A percentile compares a stretch with the other conserved stretches of the same genome.
phyloP scores from a whole-genome alignment of 2,113 vertebrate genomes.

The Calonectris borealis region DNA sequence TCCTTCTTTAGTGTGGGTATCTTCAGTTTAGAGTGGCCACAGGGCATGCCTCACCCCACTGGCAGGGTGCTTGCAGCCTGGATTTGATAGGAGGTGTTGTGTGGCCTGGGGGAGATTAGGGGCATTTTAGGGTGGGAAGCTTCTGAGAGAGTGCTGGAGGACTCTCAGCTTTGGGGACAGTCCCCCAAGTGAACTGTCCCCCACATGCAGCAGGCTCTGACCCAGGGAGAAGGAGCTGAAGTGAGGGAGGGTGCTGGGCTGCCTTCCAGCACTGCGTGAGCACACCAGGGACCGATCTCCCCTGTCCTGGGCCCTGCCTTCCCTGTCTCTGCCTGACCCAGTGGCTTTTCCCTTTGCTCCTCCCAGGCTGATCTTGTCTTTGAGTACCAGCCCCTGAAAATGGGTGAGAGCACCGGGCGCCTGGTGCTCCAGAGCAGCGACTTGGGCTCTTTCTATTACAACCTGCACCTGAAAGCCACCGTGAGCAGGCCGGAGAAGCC shows the following conservation, averaged over 20 bases:
- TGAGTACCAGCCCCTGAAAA: slow-evolving; percentile 83
- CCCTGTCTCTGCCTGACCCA: background rate
- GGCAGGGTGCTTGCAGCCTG: background rate
- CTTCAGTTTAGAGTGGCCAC: background rate
- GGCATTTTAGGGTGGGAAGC: background rate
- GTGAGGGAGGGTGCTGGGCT: background rate
- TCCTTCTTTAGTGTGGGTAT: background rate
- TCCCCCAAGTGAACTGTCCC: background rate
- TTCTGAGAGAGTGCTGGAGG: background rate
- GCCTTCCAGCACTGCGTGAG: background rate
- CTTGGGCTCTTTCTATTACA: slow-evolving; percentile 80
- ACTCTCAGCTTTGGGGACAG: background rate
- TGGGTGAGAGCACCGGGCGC: slow-evolving; percentile 67
- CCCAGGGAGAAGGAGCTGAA: background rate
- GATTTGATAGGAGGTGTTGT: background rate
- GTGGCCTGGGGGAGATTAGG: background rate
- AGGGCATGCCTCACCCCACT: background rate
- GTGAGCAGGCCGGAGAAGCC: slow-evolving; percentile 75
- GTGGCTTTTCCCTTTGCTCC: background rate
- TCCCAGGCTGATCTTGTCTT: slow-evolving; percentile 76
- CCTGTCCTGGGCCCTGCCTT: background rate
- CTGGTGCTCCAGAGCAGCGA: slow-evolving; percentile 78
- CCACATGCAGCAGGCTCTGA: background rate
- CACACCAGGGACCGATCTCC: background rate
- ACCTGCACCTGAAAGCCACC: slow-evolving; percentile 78